Conservation (phyloP, 2,888 invertebrate species). For the Stenichneumon culpator region DNA sequence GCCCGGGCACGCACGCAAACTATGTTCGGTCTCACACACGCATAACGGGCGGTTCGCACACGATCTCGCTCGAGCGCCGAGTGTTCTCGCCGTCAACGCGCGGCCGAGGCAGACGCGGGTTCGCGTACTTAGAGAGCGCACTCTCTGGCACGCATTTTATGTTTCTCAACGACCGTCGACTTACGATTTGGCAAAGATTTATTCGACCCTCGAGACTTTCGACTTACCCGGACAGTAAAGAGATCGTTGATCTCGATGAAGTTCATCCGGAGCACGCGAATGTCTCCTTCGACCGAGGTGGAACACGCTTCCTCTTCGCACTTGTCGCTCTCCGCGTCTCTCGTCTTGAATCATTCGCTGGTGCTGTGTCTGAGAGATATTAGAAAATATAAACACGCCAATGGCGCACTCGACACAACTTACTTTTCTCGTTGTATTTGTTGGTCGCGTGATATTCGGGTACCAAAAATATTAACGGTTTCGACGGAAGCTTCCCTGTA, state of each 20-base stretch:
- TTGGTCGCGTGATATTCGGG: no score
- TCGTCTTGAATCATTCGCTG: neutral
- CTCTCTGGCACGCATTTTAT: constrained; percentile 54
- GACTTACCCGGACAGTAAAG: constrained; percentile 55
- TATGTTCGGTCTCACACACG: constrained; percentile 9
- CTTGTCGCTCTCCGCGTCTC: neutral
- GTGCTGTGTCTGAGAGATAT: neutral
- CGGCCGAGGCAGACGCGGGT: constrained; percentile 26
- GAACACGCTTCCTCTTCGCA: neutral
- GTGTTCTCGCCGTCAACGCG: constrained; percentile 58
- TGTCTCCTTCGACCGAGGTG: constrained; percentile 6
- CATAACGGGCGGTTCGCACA: constrained; percentile 16
- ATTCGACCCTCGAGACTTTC: constrained; percentile 49
- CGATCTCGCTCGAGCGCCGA: constrained; percentile 1
- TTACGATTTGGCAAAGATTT: constrained; percentile 63
- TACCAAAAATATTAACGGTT: no score
- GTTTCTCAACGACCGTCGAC: constrained; percentile 61
- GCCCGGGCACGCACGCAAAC: constrained; percentile 48
- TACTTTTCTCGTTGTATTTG: no score
- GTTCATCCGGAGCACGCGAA: constrained; percentile 29
- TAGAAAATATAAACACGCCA: neutral
- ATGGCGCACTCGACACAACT: neutral
- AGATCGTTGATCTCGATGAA: constrained; percentile 67
- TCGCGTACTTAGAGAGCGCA: constrained; percentile 53
- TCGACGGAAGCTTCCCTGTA: no score